These are phyloP conservation scores for Agriotes lineatus DNA, from an alignment of 2,888 invertebrate genomes.

Conservation along the genomic window DNA sequence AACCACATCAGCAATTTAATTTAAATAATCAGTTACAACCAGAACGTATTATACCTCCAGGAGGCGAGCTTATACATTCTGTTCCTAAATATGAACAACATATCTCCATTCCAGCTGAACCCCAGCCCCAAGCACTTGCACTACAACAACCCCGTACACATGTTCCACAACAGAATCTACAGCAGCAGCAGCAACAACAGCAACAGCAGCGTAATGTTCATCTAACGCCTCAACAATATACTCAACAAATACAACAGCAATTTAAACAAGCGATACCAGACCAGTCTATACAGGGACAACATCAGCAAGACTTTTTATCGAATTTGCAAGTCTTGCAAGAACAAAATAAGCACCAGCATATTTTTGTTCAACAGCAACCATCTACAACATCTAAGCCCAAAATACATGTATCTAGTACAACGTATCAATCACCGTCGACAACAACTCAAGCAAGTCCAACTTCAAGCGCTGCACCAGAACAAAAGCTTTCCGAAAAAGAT, in stretches of 20 bases:
- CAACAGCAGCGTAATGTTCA: slow-evolving; percentile 56
- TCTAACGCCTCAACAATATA: slow-evolving; percentile 46
- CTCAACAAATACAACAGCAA: slow-evolving; percentile 64
- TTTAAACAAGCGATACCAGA: slow-evolving; percentile 62
- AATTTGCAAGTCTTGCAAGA: slow-evolving; percentile 6
- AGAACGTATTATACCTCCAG: slow-evolving; percentile 71
- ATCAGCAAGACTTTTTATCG: slow-evolving; percentile 52
- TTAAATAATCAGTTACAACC: slow-evolving; percentile 65
- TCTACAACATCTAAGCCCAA: slow-evolving; percentile 25
- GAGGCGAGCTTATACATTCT: slow-evolving; percentile 81
- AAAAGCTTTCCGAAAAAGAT: slow-evolving; percentile 70
- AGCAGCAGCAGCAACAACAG: slow-evolving; percentile 45
- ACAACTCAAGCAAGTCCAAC: slow-evolving; percentile 69
- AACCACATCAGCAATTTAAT: too few relatives aligned
- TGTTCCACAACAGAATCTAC: slow-evolving; percentile 30
- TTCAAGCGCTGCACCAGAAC: slow-evolving; percentile 56
- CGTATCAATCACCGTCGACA: slow-evolving; percentile 56
- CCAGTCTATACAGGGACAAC: slow-evolving; percentile 63
- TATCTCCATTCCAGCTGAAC: slow-evolving; percentile 69
- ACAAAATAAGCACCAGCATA: slow-evolving; percentile 21
- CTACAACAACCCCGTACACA: slow-evolving; percentile 27
- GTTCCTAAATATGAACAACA: slow-evolving; percentile 87
- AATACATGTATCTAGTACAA: slow-evolving; percentile 64
- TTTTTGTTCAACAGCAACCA: slow-evolving; percentile 17
- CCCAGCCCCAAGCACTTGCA: slow-evolving; percentile 44